Evolutionary conservation across 2,113 vertebrate genomes (phyloP).

Genomic region (Antennarius striatus): DNA sequence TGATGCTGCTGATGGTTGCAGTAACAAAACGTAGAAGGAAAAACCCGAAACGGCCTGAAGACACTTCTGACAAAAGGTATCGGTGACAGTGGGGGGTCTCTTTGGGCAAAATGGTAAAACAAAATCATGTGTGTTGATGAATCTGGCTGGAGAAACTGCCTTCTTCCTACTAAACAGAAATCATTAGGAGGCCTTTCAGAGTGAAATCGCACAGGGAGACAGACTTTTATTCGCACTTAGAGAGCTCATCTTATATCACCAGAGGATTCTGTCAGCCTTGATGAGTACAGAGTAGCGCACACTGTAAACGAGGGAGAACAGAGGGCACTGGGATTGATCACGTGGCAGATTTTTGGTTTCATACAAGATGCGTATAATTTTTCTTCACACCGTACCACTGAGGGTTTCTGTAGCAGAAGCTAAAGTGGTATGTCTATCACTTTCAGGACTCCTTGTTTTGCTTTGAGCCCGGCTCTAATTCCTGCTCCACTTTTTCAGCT

Average conservation of each 20-base stretch:
- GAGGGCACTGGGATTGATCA: conserved; percentile 63
- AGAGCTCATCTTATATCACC: conserved; percentile 47
- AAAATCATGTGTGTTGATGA: conserved; percentile 51
- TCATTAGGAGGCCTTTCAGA: conserved; percentile 48
- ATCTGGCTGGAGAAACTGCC: conserved; percentile 47
- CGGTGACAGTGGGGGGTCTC: conserved; percentile 60
- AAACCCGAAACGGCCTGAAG: conserved; percentile 59
- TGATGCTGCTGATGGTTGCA: conserved; percentile 48
- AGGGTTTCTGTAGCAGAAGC: conserved; percentile 27
- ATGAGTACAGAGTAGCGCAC: conserved; percentile 8
- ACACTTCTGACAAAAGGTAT: conserved; percentile 66
- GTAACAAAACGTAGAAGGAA: conserved; percentile 59
- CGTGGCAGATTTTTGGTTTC: conserved; percentile 36
- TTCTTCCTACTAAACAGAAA: conserved; percentile 32
- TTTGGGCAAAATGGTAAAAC: conserved; percentile 65
- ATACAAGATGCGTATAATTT: conserved; percentile 22
- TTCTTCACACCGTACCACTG: conserved; percentile 28
- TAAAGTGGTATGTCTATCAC: conserved; percentile 21
- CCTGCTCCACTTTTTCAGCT: conserved; percentile 50
- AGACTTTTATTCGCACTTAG: conserved; percentile 41
- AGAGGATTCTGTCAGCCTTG: conserved; percentile 44
- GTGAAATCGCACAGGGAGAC: conserved; percentile 40
- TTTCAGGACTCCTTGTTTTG: conserved; percentile 38
- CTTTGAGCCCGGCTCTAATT: conserved; percentile 45
- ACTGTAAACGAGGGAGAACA: conserved; percentile 30